phyloP scores from a whole-genome alignment of 2,113 vertebrate species.

The Chloebia gouldiae region DNA sequence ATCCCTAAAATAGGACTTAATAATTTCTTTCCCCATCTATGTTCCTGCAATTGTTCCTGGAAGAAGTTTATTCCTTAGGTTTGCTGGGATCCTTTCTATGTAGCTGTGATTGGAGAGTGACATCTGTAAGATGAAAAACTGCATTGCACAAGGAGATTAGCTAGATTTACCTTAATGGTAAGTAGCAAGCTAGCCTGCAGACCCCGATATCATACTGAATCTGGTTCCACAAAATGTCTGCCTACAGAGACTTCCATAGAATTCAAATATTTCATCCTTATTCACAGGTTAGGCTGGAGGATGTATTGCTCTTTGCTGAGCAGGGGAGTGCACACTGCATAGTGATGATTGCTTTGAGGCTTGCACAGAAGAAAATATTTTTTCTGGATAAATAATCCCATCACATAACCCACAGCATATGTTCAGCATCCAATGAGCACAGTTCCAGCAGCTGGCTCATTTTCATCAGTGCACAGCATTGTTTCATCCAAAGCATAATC shows the following conservation, averaged over 20 bases:
- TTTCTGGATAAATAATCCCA: neutral
- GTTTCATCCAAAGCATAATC: neutral
- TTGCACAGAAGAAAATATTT: neutral
- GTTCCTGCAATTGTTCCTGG: neutral
- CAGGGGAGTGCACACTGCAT: neutral
- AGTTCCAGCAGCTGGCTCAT: neutral
- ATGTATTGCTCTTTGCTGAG: neutral
- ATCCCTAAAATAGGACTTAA: neutral
- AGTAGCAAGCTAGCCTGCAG: neutral
- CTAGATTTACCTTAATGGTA: neutral
- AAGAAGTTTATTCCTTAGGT: neutral
- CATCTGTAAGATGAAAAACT: neutral
- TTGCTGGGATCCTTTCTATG: neutral
- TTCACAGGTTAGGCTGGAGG: neutral
- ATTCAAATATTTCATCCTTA: neutral
- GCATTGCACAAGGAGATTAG: neutral
- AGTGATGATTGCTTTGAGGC: neutral
- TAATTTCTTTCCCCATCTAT: neutral
- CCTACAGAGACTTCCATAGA: neutral
- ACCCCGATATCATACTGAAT: neutral
- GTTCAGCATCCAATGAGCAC: neutral
- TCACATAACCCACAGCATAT: neutral
- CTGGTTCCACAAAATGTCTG: neutral
- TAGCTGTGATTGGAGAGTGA: neutral
- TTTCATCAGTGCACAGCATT: accelerated